These are phyloP conservation scores for Loris lydekkerianus DNA, from an alignment of 2,797 vertebrate genomes.

Conservation along the genomic window DNA sequence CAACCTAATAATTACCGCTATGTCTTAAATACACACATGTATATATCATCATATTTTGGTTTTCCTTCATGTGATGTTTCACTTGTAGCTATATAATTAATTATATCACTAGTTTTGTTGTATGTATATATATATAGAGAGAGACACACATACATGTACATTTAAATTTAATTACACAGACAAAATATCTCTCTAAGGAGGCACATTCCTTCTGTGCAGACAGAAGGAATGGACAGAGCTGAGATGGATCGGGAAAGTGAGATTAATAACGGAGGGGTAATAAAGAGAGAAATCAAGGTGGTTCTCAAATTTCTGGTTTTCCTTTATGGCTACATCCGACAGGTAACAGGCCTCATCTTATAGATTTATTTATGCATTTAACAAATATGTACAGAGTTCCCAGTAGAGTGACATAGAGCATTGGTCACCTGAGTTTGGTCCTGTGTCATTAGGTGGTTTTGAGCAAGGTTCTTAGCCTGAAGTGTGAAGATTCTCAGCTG, in stretches of 20 bases:
- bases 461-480: neutral
- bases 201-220: neutral
- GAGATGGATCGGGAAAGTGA: neutral
- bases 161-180: neutral
- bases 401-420: neutral
- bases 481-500: neutral
- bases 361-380: neutral
- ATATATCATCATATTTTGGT: too few relatives aligned
- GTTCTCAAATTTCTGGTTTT: neutral
- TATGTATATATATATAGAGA: neutral
- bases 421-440: neutral
- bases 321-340: neutral
- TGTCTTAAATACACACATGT: neutral
- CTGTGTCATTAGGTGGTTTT: neutral
- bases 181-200: neutral
- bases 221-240: neutral
- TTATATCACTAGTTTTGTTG: too few relatives aligned
- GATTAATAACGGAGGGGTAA: neutral
- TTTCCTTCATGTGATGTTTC: too few relatives aligned
- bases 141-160: neutral
- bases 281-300: neutral
- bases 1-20: neutral
- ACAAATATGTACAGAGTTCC: neutral
- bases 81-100: too few relatives aligned
- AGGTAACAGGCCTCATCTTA: neutral